Percentiles rank a stretch among this genome's conserved stretches.
phyloP scores from a whole-genome alignment of 2,888 invertebrate species.

The Conomelus anceps region DNA sequence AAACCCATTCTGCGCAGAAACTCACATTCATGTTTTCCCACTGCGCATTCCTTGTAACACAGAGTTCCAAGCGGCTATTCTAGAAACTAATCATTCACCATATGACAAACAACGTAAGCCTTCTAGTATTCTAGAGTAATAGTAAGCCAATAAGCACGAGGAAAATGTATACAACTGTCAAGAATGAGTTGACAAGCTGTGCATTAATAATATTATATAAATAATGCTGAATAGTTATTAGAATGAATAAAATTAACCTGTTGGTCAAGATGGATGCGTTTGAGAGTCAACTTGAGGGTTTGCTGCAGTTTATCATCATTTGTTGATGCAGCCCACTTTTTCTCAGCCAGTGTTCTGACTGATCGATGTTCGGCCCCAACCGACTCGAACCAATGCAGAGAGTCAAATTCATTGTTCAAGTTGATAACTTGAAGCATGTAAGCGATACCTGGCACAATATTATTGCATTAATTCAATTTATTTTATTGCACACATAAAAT shows the following conservation, averaged over 20 bases:
- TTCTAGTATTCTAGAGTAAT: no score
- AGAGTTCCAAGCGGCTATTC: no score
- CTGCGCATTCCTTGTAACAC: no score
- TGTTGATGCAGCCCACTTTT: slow-evolving; percentile 39
- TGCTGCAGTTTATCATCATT: slow-evolving; percentile 88
- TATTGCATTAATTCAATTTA: no score
- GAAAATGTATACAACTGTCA: no score
- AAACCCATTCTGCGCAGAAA: no score
- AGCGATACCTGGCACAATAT: slow-evolving; percentile 55
- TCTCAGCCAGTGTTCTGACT: slow-evolving; percentile 51
- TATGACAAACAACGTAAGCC: no score
- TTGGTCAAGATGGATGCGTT: slow-evolving; percentile 67
- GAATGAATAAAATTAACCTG: slow-evolving; percentile 42
- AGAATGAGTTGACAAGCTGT: no score
- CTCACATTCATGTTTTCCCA: no score
- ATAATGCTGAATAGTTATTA: not conserved
- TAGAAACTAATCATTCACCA: no score
- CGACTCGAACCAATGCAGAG: slow-evolving; percentile 91
- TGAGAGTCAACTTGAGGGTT: slow-evolving; percentile 81
- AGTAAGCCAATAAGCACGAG: no score
- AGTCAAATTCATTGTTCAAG: slow-evolving; percentile 80
- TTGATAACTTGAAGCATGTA: slow-evolving; percentile 86
- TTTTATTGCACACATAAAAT: slow-evolving; percentile 6
- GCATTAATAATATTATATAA: not conserved
- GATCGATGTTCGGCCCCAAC: slow-evolving; percentile 63